Percentiles rank a stretch among this genome's conserved stretches.
phyloP scores from a whole-genome alignment of 1,140 invertebrate species.

The Eulimnadia texana region DNA sequence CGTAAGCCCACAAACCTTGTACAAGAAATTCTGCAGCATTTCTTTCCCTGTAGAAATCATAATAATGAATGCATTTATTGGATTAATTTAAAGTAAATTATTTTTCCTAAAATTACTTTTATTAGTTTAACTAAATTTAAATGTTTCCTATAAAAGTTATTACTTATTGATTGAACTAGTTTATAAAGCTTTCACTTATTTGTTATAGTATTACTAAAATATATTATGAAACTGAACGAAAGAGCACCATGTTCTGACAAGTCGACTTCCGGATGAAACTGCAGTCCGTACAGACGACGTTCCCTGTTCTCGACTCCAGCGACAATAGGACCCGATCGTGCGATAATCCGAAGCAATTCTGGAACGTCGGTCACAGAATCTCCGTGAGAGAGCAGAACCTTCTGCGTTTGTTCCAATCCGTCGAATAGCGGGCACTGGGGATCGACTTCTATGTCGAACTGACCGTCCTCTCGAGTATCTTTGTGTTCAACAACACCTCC shows the following conservation, averaged over 20 bases:
- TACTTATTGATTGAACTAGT: no score
- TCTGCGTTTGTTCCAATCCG: conserved; percentile 75
- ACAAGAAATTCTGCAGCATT: conserved; percentile 91
- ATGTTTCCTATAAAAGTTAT: not conserved
- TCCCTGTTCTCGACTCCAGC: conserved; percentile 87
- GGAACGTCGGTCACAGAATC: conserved; percentile 87
- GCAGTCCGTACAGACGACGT: conserved; percentile 82
- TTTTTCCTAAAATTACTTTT: no score
- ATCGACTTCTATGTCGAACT: conserved; percentile 79
- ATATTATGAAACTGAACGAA: not conserved
- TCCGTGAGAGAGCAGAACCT: conserved; percentile 89
- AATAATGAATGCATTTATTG: not conserved
- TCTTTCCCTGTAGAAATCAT: conserved; percentile 44
- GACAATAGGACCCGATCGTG: conserved; percentile 60
- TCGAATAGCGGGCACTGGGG: conserved; percentile 80
- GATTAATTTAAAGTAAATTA: not conserved
- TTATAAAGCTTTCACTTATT: no score
- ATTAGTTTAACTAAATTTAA: not conserved
- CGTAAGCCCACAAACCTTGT: conserved; percentile 69
- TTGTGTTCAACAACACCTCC: conserved; percentile 71
- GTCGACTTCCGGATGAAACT: conserved; percentile 85
- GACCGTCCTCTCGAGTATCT: conserved; percentile 85
- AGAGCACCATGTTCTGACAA: conserved; percentile 6
- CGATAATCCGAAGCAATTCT: conserved; percentile 66
- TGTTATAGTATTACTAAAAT: no score